Base-by-base conservation (phyloP, 2,113 vertebrate species). In the Chloroceryle aenea region DNA sequence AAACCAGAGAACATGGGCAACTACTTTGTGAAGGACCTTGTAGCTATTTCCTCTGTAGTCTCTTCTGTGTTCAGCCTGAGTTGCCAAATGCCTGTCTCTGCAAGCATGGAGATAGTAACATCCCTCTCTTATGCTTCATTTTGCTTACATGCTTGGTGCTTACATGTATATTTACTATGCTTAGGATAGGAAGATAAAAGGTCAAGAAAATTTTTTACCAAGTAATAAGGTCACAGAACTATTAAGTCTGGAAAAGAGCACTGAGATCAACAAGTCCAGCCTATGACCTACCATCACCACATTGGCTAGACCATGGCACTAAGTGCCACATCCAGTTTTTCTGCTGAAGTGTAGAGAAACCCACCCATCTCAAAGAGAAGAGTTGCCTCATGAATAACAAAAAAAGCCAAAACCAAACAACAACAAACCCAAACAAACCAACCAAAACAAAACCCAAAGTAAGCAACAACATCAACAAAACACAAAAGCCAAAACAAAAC, bases 341-440 rank as follows among this genome's bases (percentile, higher is more conserved):
- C 48, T 50, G 20, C 42, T 62, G 12, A 47, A 14, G 10, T 58
- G 9, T 7, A 18, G 63, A 80, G 23, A 58, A 8, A 25, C 26
- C 7, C 11, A 27, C 20, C 26, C 16, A 66, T 48, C 40, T 26
- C 30, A 55, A 66, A 72, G 27, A 27, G 22, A 71, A 62, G 23
- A 43, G 15, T 14, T 45, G 8, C 12, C 19, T 71, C 26, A 12
- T 0, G 1, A 64, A 30, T 12, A 0, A 3, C 47, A n/a, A 17
- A 29, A 30, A 34, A 64, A 40, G 9, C 38, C 38, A 40, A 40
- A 8, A 40, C 12, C 38, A 40, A 9, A 40, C 9, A 40, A 40
- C 9, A 40, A 40, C 38, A 40, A 40, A 40, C 38, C 38, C 38
- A 40, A 40, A 40, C 9, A 10, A 40, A 40, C 38, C 38, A 40